Base-by-base conservation (phyloP, 1,140 invertebrate species). In the Oedothorax gibbosus region DNA sequence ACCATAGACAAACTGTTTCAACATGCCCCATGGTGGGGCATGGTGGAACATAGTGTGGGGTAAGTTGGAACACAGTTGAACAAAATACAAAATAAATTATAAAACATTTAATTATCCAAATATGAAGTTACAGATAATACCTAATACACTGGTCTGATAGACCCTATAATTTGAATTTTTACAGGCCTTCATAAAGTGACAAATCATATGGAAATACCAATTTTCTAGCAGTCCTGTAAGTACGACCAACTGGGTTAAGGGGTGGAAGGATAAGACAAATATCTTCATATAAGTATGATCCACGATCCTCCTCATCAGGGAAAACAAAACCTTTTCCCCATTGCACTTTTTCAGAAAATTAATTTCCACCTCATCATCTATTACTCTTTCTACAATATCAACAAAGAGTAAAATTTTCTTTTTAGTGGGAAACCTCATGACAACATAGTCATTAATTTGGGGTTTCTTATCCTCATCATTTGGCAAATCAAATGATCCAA, bases 381-480 rank as follows among this genome's bases (percentile, higher is more conserved):
- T 54, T 54, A 56, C 51, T 73, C 5, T 20, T 56, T 73, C 71
- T 73, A 73, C 71, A 56, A 56, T 54, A 53, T 15, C 71, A 53
- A 73, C 71, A 73, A 73, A 73, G 20, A 54, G 51, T 73, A 73
- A 53, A 73, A 56, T 73, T 54, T 73, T 73, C 49, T 73, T 56
- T 73, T 73, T 54, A 56, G 71, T 73, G 51, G 71, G 15, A 73
- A 73, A 73, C 51, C 56, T 73, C 71, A 73, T 15, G 50, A 73
- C 71, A 18, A 73, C 71, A 73, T 12, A 73, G 14, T 73, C 71
- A 73, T 73, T 73, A 73, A 73, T 73, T 73, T 73, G 50, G n/a
- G 71, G 71, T 73, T 73, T 73, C n/a, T 18, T 73, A 54, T 73
- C 71, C 51, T 73, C 71, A n/a, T n/a, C 53, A 73, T 54, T 73